Evolutionary conservation across 92 coral and sea anemone species (phyloP).

Genomic region (Ricordea florida): DNA sequence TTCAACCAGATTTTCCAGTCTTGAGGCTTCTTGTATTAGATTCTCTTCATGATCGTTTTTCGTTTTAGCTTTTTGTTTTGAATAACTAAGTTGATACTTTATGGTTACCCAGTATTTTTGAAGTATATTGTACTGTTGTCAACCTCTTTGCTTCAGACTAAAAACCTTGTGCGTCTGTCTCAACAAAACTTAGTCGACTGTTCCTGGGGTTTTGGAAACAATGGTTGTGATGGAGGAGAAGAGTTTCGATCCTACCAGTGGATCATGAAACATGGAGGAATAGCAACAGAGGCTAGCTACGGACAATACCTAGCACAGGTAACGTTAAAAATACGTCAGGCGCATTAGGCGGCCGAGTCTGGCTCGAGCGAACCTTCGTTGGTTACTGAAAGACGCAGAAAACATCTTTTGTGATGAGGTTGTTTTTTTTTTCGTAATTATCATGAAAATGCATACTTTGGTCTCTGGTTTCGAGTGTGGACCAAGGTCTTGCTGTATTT

Average conservation of each 20-base stretch:
- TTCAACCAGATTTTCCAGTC: not conserved
- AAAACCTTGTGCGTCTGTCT: constrained; percentile 75
- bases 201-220: constrained; percentile 95
- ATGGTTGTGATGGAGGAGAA: constrained; percentile 97
- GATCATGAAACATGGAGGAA: constrained; percentile 94
- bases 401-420: too few relatives aligned
- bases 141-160: constrained; percentile 53
- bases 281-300: constrained; percentile 87
- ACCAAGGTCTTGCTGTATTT: too few relatives aligned
- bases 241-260: constrained; percentile 94
- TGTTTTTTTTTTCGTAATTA: too few relatives aligned
- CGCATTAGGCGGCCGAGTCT: too few relatives aligned
- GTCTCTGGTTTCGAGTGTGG: too few relatives aligned
- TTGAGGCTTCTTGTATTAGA: not conserved
- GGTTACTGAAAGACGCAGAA: too few relatives aligned
- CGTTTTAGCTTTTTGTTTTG: not conserved
- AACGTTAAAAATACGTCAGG: too few relatives aligned
- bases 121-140: not conserved
- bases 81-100: not conserved
- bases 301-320: constrained; percentile 94
- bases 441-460: too few relatives aligned
- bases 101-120: not conserved
- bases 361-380: too few relatives aligned
- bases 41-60: not conserved
- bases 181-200: constrained; percentile 95